Evolutionary conservation across 2,797 vertebrate species (phyloP).

Genomic region (Hyperoplus lanceolatus): DNA sequence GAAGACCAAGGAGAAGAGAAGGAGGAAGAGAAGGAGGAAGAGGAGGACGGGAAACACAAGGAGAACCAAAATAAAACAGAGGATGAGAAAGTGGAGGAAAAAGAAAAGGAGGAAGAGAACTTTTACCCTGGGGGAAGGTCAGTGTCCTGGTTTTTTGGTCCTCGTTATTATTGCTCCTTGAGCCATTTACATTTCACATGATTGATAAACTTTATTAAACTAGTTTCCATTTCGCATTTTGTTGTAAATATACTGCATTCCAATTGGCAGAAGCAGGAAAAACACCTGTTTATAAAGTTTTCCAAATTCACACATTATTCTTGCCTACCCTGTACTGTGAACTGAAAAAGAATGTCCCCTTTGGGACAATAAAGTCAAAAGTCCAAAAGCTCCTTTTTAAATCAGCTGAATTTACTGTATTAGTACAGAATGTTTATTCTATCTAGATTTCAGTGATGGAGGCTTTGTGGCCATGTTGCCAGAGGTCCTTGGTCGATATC

Average conservation of each 20-base stretch:
- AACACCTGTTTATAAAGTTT: background rate
- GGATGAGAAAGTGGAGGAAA: conserved; percentile 34
- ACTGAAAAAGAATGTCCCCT: too few relatives aligned
- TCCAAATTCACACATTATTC: background rate
- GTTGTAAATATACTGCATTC: background rate
- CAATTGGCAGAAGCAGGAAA: background rate
- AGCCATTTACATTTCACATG: background rate
- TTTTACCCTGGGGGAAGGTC: conserved; percentile 75
- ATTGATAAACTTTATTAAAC: background rate
- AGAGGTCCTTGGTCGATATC: background rate
- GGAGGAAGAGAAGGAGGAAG: conserved; percentile 46
- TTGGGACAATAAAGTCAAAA: background rate
- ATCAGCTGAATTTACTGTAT: background rate
- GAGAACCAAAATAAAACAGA: conserved; percentile 48
- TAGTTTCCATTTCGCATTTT: background rate
- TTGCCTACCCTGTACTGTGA: too few relatives aligned
- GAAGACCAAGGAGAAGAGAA: conserved; percentile 25
- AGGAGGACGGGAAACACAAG: conserved; percentile 52
- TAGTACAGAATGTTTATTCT: background rate
- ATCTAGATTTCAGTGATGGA: conserved; percentile 5
- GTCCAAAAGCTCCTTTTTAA: background rate
- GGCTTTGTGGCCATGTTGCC: background rate
- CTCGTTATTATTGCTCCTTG: background rate
- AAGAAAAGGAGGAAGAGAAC: conserved; percentile 53
- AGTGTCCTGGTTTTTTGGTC: conserved; percentile 13